Evolutionary conservation across 2,113 vertebrate genomes (phyloP).

Genomic region (Neomonachus schauinslandi): DNA sequence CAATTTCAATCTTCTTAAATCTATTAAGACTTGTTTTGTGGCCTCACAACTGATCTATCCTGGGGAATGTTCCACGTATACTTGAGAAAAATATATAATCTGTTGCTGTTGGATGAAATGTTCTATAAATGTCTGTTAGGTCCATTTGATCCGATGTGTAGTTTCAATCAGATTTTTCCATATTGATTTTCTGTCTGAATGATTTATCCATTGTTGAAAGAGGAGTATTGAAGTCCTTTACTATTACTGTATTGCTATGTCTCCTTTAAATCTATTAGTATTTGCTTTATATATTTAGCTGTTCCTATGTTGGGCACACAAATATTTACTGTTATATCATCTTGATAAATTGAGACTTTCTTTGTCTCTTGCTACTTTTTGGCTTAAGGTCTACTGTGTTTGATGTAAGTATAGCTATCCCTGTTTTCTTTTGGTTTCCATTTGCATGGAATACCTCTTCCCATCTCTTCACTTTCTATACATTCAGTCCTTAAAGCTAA

Average conservation of each 20-base stretch:
- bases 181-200: neutral
- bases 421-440: neutral
- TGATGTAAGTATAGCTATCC: neutral
- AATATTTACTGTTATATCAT: neutral
- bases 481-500: neutral
- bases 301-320: neutral
- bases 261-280: neutral
- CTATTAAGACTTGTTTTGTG: neutral
- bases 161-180: neutral
- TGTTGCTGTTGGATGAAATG: neutral
- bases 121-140: neutral
- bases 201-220: neutral
- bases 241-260: neutral
- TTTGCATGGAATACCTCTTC: neutral
- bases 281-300: neutral
- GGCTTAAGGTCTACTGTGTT: neutral
- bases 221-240: neutral
- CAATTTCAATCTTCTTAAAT: neutral
- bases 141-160: neutral
- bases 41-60: neutral
- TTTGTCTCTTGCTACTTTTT: neutral
- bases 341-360: neutral
- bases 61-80: neutral
- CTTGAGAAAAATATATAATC: neutral
- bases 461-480: neutral